Conservation (phyloP, 2,797 vertebrate species). For the Varecia variegata region DNA sequence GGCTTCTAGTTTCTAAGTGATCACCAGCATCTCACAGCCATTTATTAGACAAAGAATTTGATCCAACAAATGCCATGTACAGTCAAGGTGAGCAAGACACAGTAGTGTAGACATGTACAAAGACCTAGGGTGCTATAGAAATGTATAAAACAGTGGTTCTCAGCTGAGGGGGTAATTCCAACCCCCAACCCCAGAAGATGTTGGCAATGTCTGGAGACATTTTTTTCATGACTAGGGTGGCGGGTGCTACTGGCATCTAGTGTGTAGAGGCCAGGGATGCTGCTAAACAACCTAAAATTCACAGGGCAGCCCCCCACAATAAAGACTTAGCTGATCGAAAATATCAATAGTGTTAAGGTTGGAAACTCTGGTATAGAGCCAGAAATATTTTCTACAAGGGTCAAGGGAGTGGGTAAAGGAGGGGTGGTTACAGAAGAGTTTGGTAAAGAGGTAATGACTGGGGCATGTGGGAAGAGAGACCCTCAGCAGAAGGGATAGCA, state of each 20-base stretch:
- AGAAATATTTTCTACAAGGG: constrained; percentile 1
- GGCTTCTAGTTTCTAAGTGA: constrained; percentile 1
- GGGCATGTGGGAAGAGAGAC: background rate
- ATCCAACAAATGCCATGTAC: background rate
- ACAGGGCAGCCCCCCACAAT: background rate
- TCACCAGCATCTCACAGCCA: background rate
- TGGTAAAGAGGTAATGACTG: background rate
- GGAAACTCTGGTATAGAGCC: background rate
- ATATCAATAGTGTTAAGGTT: background rate
- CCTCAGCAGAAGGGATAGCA: background rate
- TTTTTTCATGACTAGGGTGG: background rate
- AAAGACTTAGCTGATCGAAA: background rate
- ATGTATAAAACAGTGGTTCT: background rate
- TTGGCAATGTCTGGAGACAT: background rate
- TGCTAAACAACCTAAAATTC: background rate
- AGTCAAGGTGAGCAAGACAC: background rate
- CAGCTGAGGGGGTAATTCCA: background rate
- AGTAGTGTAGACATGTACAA: background rate
- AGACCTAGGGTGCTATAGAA: background rate
- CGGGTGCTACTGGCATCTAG: background rate
- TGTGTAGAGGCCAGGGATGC: background rate
- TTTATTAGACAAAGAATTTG: constrained; percentile 10
- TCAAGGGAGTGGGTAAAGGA: background rate
- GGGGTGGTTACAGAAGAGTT: background rate
- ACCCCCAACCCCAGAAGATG: background rate